Percentiles rank a stretch among this genome's conserved stretches.
Evolutionary conservation across 37 sponge, comb jelly and placozoan species (phyloP).

Genomic region (Axinella damicornis): DNA sequence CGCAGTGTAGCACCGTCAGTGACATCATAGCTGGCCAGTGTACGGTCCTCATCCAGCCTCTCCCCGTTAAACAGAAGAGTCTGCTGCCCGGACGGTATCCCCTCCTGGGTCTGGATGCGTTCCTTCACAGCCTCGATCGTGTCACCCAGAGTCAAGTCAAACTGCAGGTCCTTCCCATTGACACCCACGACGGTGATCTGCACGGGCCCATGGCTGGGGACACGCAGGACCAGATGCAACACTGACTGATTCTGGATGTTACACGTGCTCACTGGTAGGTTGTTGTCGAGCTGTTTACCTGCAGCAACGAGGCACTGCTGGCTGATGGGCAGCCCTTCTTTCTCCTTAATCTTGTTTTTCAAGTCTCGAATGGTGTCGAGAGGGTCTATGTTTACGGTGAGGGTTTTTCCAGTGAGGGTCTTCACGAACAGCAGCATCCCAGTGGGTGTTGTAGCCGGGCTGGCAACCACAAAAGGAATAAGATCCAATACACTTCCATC

Average conservation of each 20-base stretch:
- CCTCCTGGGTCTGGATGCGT: background rate
- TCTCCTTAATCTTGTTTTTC: constrained; percentile 38
- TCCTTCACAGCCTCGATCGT: constrained; percentile 27
- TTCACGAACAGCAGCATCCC: constrained; percentile 40
- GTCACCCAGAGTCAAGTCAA: background rate
- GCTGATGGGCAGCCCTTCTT: constrained; percentile 29
- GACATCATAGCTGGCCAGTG: constrained; percentile 9
- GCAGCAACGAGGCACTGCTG: constrained; percentile 57
- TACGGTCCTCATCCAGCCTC: background rate
- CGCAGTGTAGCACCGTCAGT: background rate
- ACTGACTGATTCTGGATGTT: constrained; percentile 58
- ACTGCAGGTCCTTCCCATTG: background rate
- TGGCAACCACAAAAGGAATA: background rate
- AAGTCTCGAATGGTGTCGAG: constrained; percentile 30
- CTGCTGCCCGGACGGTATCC: background rate
- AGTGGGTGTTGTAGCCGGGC: background rate
- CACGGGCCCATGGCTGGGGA: constrained; percentile 14
- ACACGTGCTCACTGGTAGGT: background rate
- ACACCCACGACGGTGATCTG: background rate
- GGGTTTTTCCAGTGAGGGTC: constrained; percentile 59
- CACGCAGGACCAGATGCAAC: constrained; percentile 54
- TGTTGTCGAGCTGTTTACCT: constrained; percentile 39
- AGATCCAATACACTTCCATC: constrained; percentile 24
- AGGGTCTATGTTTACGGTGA: constrained; percentile 9
- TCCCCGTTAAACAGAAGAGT: background rate